Conservation (phyloP, 2,888 invertebrate genomes). For the Glyphotaelius pellucidus region DNA sequence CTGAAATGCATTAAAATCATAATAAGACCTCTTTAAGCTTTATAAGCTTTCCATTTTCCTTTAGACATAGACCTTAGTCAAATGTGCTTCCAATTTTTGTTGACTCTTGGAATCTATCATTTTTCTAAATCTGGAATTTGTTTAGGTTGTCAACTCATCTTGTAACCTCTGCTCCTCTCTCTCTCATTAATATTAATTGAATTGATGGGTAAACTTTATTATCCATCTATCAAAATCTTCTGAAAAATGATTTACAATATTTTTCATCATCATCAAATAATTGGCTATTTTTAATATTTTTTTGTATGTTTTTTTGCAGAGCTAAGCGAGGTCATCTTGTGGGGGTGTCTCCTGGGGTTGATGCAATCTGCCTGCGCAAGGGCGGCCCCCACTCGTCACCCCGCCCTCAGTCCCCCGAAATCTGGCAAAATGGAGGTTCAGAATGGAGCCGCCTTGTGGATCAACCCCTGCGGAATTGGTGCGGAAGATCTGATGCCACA, state of each 20-base stretch:
- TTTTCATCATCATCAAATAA: background rate
- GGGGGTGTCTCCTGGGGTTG: constrained; percentile 71
- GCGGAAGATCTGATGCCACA: constrained; percentile 68
- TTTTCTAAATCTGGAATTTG: no score
- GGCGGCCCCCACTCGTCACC: constrained; percentile 69
- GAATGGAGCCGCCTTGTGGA: constrained; percentile 72
- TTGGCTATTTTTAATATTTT: background rate
- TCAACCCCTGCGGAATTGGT: constrained; percentile 75
- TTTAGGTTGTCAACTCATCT: no score
- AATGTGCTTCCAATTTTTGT: no score
- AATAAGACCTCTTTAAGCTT: background rate
- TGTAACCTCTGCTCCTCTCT: no score
- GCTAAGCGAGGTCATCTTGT: constrained; percentile 72
- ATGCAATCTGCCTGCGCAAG: constrained; percentile 70
- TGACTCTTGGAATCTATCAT: no score
- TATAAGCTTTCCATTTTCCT: no score
- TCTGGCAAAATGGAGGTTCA: constrained; percentile 49
- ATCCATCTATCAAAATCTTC: background rate
- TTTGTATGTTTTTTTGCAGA: constrained; percentile 69
- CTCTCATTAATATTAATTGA: background rate
- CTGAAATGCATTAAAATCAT: background rate
- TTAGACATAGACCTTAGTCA: no score
- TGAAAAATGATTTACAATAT: background rate
- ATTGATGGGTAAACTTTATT: background rate
- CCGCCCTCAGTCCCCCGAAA: constrained; percentile 46